A percentile compares a stretch with the other conserved stretches of the same genome.
phyloP scores from a whole-genome alignment of 2,113 vertebrate genomes.

The Bagarius yarrelli region DNA sequence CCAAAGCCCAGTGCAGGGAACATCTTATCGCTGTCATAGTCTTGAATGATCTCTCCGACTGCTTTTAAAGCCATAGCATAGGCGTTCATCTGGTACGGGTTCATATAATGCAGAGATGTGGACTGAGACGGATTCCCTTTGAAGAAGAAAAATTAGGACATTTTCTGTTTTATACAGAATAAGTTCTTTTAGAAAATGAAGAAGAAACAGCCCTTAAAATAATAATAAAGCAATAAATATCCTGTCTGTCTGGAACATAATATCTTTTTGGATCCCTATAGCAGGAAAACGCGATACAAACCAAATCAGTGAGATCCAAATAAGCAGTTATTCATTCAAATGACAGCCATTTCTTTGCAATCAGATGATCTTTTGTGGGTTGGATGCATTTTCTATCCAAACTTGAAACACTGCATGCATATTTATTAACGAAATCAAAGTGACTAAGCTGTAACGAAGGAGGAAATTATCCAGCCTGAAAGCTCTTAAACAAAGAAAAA shows the following conservation, averaged over 20 bases:
- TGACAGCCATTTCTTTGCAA: neutral
- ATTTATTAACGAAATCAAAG: slow-evolving; percentile 4
- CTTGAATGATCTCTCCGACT: slow-evolving; percentile 93
- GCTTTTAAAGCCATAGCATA: slow-evolving; percentile 92
- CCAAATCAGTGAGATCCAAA: neutral
- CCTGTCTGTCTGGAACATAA: neutral
- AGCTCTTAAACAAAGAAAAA: neutral
- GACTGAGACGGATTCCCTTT: slow-evolving; percentile 90
- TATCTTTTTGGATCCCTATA: neutral
- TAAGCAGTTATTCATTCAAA: neutral
- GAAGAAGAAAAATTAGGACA: slow-evolving; percentile 46
- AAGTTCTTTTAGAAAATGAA: neutral
- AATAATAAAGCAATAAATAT: neutral
- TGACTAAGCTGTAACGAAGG: neutral
- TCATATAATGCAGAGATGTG: slow-evolving; percentile 94
- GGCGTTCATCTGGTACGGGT: slow-evolving; percentile 94
- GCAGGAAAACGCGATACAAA: no score
- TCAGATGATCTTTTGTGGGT: neutral
- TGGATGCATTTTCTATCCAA: neutral
- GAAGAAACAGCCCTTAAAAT: neutral
- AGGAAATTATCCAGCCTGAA: neutral
- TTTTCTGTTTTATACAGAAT: neutral
- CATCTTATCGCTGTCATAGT: slow-evolving; percentile 96
- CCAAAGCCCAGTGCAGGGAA: slow-evolving; percentile 91
- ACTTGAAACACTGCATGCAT: neutral